These are phyloP conservation scores for Heterohyrax brucei DNA, from an alignment of 2,797 vertebrate species.

Conservation along the genomic window DNA sequence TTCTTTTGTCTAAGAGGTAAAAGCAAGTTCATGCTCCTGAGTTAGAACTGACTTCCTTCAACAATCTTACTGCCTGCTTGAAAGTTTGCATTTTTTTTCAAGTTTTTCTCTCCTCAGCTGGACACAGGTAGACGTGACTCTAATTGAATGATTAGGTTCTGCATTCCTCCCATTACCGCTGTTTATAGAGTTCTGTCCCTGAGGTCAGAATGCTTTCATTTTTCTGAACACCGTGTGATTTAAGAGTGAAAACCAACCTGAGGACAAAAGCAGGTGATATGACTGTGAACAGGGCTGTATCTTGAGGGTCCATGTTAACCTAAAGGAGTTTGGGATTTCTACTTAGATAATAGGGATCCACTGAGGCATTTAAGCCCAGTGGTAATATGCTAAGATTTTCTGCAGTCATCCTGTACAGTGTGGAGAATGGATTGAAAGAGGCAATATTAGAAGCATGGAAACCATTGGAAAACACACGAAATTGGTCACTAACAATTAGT, in stretches of 20 bases:
- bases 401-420: no score
- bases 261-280: not conserved
- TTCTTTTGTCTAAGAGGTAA: not conserved
- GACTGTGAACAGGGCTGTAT: not conserved
- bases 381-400: not conserved
- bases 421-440: not conserved
- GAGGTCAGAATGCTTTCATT: not conserved
- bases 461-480: no score
- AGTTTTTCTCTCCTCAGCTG: not conserved
- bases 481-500: no score
- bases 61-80: not conserved
- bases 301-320: not conserved
- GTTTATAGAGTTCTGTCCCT: not conserved
- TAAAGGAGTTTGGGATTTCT: constrained; percentile 18
- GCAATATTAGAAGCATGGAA: not conserved
- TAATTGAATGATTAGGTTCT: not conserved
- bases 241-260: not conserved
- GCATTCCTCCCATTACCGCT: not conserved
- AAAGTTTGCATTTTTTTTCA: not conserved
- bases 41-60: not conserved
- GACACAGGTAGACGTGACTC: not conserved
- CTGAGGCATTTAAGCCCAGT: not conserved
- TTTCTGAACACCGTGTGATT: not conserved
- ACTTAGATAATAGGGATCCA: not conserved
- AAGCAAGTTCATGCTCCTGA: not conserved